phyloP scores from a whole-genome alignment of 2,113 vertebrate species.

The Trochalopteron elliotii region DNA sequence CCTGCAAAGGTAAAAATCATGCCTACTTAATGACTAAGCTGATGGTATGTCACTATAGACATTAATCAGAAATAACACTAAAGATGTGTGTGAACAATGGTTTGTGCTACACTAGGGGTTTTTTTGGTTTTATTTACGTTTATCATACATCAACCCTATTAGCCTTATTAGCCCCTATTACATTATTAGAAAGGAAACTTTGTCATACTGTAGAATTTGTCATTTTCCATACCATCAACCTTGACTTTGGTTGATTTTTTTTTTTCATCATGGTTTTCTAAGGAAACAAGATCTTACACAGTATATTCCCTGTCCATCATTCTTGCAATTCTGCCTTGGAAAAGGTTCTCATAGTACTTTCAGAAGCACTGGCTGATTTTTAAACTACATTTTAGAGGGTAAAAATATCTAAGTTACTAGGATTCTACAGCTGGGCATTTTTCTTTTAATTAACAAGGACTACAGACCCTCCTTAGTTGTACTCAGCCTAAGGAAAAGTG shows the following conservation, averaged over 20 bases:
- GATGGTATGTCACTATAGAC: not conserved
- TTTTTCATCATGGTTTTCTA: not conserved
- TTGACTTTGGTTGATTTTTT: not conserved
- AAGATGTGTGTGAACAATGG: not conserved
- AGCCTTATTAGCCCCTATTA: not conserved
- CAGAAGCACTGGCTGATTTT: not conserved
- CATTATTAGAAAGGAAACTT: not conserved
- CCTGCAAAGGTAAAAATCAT: not conserved
- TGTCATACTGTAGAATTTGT: not conserved
- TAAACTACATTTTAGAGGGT: not conserved
- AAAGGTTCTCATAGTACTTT: not conserved
- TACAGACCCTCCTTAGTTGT: not conserved
- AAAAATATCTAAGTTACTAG: not conserved
- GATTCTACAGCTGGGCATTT: not conserved
- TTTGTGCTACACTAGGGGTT: not conserved
- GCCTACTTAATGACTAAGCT: not conserved
- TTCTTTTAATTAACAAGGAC: not conserved
- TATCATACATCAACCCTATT: not conserved
- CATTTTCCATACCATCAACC: not conserved
- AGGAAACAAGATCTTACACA: not conserved
- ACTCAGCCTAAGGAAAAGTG: not conserved
- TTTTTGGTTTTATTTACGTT: not conserved
- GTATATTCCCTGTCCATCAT: not conserved
- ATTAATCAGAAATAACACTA: not conserved
- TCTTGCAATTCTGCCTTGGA: not conserved